Evolutionary conservation across 2,888 invertebrate genomes (phyloP), one percentile per base, ranked within the genome.

Genomic region (Geophilus truncorum): DNA sequence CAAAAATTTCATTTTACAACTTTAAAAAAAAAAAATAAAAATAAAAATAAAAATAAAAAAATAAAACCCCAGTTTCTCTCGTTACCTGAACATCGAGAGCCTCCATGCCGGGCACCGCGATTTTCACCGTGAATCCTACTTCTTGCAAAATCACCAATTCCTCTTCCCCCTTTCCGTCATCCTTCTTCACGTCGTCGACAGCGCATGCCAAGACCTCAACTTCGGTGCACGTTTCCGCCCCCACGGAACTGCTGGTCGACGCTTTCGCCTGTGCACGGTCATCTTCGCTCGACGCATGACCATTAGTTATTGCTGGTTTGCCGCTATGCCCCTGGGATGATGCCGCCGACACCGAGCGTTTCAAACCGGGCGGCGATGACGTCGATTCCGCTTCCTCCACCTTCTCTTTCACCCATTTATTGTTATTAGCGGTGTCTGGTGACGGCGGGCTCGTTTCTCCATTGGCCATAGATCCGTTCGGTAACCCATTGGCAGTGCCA

Each of bases 51-150:
- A n/a, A n/a, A n/a, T n/a, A n/a, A n/a, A n/a, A n/a, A n/a, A n/a
- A n/a, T n/a, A n/a, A n/a, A n/a, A n/a, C n/a, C n/a, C n/a, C n/a
- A n/a, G n/a, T n/a, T 5, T 3, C n/a, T 25, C 30, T 75, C 30
- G 85, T 85, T 88, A 93, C 94, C 89, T 97, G 97, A 85, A 98
- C 94, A 85, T 97, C 96, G 86, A 98, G 93, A 0, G 95, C 90
- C 84, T 97, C 97, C 10, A 94, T 90, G 0, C 95, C 95, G 10
- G 97, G 97, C 85, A 95, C 94, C 81, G 94, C 91, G 85, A 98
- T 95, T 88, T 96, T 95, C n/a, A 98, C 94, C 80, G 93, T 94
- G 86, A 96, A 95, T 78, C 96, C 95, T 89, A 93, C 90, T 86
- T 97, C 96, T 86, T 96, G 96, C 85, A 96, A 92, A 84, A 94